Percentiles rank a stretch among this genome's conserved stretches.
Evolutionary conservation across 2,797 vertebrate genomes (phyloP).

Genomic region (Melanotaenia trifasciata): DNA sequence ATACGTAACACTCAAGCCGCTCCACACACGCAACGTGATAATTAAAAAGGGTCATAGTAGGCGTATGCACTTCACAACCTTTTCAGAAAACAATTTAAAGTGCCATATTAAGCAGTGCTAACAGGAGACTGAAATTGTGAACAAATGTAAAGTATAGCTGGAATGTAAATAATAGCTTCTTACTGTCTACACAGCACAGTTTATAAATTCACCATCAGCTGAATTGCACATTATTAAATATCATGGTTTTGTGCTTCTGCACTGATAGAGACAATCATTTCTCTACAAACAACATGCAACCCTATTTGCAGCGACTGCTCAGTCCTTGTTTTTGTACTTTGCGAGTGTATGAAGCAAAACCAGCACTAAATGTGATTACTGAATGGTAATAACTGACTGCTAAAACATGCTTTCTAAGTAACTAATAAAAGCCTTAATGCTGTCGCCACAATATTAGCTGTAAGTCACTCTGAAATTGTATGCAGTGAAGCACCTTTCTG

Average conservation of each 20-base stretch:
- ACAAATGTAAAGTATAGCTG: slow-evolving; percentile 46
- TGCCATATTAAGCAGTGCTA: slow-evolving; percentile 24
- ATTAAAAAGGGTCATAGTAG: slow-evolving; percentile 51
- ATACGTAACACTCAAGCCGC: slow-evolving; percentile 51
- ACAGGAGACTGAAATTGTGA: slow-evolving; percentile 42
- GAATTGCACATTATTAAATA: slow-evolving; percentile 47
- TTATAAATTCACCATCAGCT: neutral
- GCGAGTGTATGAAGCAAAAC: slow-evolving; percentile 19
- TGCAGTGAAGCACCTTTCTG: slow-evolving; percentile 50
- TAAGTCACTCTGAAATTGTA: slow-evolving; percentile 40
- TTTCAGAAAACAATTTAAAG: slow-evolving; percentile 57
- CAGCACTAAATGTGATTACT: slow-evolving; percentile 21
- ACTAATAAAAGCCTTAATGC: slow-evolving; percentile 14
- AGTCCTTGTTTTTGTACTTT: neutral
- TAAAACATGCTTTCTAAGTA: slow-evolving; percentile 16
- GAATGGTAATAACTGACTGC: slow-evolving; percentile 20
- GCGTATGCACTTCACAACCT: slow-evolving; percentile 47
- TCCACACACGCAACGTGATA: slow-evolving; percentile 47
- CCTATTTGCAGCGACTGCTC: slow-evolving; percentile 5
- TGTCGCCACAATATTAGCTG: slow-evolving; percentile 19
- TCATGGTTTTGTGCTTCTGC: slow-evolving; percentile 22
- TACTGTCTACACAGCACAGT: slow-evolving; percentile 10
- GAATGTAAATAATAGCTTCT: slow-evolving; percentile 50
- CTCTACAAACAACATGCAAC: slow-evolving; percentile 14
- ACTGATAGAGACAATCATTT: slow-evolving; percentile 19